Evolutionary conservation across 2,888 invertebrate species (phyloP), one percentile per base, ranked within the genome.

Genomic region (Lochmaea crataegi): DNA sequence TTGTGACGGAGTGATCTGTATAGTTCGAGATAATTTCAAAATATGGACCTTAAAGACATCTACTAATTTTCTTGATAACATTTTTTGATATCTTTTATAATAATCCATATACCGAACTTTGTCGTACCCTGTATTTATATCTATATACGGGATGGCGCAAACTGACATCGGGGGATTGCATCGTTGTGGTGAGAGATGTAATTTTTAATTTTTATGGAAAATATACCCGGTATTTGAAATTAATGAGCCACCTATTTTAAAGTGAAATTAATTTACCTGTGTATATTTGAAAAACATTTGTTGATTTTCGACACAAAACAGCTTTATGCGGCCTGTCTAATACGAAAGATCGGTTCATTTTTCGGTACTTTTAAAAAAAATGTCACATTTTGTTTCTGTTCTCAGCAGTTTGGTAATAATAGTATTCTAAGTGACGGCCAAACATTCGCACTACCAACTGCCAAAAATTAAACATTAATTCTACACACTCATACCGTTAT

Each of bases 331-430:
- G 42, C n/a, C 42, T 42, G 26, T 60, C 38, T 2, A 60, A 38
- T 10, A 60, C 38, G 14, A 60, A 60, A 14, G 60, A 38, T n/a
- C 32, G 60, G 38, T 60, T 60, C 60, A 60, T 60, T 7, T 60
- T 53, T 10, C 18, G 0, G 2, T 9, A 2, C 18, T 2, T 1
- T 3, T 2, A 18, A 16, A n/a, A 53, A 18, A 53, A 9, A 53
- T 53, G 2, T 53, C 53, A 53, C 53, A 53, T 53, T 53, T 53
- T 16, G 10, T n/a, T n/a, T 51, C 16, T 6, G 16, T 53, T 53
- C 9, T 18, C 1, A 53, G 51, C 51, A 6, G 45, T 48, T 48
- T 14, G 45, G 45, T 48, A 48, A 48, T 5, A 5, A 48, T 26
- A 26, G 4, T 26, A 26, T 26, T 26, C 22, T 2, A 22, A 22